Evolutionary conservation across 2,113 vertebrate species (phyloP), one percentile per base, ranked within the genome.

Genomic region (Thunnus maccoyii): DNA sequence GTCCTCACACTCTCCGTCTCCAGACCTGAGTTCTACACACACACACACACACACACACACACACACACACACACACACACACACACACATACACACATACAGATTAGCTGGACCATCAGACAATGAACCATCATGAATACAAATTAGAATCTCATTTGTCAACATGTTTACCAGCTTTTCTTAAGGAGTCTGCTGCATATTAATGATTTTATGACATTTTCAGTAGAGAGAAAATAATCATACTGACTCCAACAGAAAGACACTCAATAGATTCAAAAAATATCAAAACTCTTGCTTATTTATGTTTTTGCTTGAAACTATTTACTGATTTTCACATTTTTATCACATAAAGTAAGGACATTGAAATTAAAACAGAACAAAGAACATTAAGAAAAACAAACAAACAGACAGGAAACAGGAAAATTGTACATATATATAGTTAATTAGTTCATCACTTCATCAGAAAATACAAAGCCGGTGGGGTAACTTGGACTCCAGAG

Each of bases 1-100:
- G 97, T 97, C 65, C 96, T 90, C 86, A 97, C 94, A 79, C 97
- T 98, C 94, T 98, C 97, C 9, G 97, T 99, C 96, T 98, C 97
- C 92, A 99, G 94, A 81, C 97, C 97, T 0, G 97, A 96, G 84
- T 97, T 97, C 97, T 97, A 83, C 65, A 73, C 51, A 61, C 20
- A 50, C 41, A 27, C 20, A 63, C 32, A 55, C 57, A 58, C 12
- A 22, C 18, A 57, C 25, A 41, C n/a, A 44, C 16, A 50, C 46
- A 68, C 32, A 32, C 41, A 54, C 5, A 44, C 55, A 36, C 12
- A 65, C 15, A 76, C n/a, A 61, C 22, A 22, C 22, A 22, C 22
- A 22, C 22, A 22, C 22, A 22, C 22, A 22, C 22, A n/a, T n/a
- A 44, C 16, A 50, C 46, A 68, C 32, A 32, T 25, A 54, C 6